Conservation (phyloP, 2,797 vertebrate species). For the Pseudochromis fuscus region DNA sequence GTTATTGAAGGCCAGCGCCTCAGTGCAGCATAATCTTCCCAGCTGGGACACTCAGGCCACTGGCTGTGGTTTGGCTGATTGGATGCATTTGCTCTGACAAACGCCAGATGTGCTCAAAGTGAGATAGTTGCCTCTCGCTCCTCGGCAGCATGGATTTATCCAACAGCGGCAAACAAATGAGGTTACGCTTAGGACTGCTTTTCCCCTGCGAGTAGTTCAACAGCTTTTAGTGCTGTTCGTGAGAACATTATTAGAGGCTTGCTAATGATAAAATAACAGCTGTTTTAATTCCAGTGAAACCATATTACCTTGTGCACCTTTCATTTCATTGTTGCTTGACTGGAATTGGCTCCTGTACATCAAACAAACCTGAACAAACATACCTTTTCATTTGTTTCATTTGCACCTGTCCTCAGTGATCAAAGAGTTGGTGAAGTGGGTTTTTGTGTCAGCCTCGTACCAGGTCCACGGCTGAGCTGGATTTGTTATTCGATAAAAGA, state of each 20-base stretch:
- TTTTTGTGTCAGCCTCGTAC: constrained; percentile 14
- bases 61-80: constrained; percentile 56
- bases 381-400: constrained; percentile 54
- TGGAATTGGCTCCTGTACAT: neutral
- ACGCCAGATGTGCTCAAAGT: constrained; percentile 54
- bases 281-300: constrained; percentile 29
- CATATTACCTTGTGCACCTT: constrained; percentile 19
- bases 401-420: constrained; percentile 18
- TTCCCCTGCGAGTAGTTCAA: neutral
- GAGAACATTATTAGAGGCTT: constrained; percentile 23
- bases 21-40: constrained; percentile 39
- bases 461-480: constrained; percentile 18
- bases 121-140: constrained; percentile 32
- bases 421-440: constrained; percentile 13
- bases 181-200: constrained; percentile 9
- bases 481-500: constrained; percentile 44
- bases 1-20: constrained; percentile 47
- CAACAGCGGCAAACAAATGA: constrained; percentile 23
- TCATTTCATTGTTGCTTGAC: constrained; percentile 6
- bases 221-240: constrained; percentile 22
- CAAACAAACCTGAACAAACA: constrained; percentile 54
- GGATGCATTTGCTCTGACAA: constrained; percentile 52
- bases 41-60: constrained; percentile 44
- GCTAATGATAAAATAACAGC: constrained; percentile 25
- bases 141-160: constrained; percentile 22